Percentiles rank a stretch among this genome's conserved stretches.
Conservation (phyloP, 2,888 invertebrate genomes). For the Gonocerus acuteangulatus region DNA sequence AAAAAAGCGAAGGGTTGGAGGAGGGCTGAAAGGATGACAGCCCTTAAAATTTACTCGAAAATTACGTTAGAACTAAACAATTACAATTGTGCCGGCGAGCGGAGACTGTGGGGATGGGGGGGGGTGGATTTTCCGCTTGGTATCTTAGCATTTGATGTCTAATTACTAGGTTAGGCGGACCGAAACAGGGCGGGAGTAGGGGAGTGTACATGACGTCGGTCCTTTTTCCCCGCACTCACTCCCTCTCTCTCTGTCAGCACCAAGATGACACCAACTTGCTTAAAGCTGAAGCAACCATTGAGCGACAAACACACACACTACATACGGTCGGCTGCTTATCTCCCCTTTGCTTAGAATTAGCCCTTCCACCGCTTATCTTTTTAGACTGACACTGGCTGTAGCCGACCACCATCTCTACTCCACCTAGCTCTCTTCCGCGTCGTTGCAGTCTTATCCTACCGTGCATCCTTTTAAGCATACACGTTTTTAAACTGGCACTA, state of each 20-base stretch:
- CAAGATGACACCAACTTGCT: constrained; percentile 35
- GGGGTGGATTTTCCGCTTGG: constrained; percentile 34
- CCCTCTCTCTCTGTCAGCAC: constrained; percentile 28
- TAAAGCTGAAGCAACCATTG: constrained; percentile 8
- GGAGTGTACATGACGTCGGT: constrained; percentile 27
- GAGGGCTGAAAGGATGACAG: constrained; percentile 31
- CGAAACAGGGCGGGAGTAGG: constrained; percentile 31
- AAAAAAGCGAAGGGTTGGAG: background rate
- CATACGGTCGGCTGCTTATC: constrained; percentile 14
- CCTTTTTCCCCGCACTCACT: constrained; percentile 26
- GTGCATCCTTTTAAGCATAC: constrained; percentile 9
- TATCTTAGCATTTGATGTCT: constrained; percentile 37
- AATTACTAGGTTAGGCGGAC: constrained; percentile 37
- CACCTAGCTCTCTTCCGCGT: no score
- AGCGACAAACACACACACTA: constrained; percentile 24
- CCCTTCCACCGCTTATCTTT: constrained; percentile 23
- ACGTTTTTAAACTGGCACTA: constrained; percentile 18
- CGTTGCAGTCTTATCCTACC: no score
- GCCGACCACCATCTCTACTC: background rate
- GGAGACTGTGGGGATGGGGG: constrained; percentile 23
- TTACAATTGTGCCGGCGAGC: constrained; percentile 34
- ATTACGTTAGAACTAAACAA: constrained; percentile 37
- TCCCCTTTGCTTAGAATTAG: constrained; percentile 18
- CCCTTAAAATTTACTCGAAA: constrained; percentile 36
- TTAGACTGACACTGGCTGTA: constrained; percentile 11